These are phyloP conservation scores for Eurois occulta DNA, from an alignment of 2,888 invertebrate species.

Conservation along the genomic window DNA sequence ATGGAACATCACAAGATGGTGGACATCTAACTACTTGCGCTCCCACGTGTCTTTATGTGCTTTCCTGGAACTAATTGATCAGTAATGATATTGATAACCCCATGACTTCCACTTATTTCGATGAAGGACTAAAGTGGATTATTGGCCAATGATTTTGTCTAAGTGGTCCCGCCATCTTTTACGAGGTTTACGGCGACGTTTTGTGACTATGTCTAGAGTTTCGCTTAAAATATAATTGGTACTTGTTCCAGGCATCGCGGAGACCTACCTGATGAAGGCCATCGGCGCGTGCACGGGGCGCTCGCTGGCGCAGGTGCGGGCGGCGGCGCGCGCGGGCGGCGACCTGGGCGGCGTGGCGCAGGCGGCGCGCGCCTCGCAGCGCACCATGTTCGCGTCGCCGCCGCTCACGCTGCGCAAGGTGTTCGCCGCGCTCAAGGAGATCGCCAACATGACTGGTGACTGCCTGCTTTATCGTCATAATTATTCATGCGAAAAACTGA, in stretches of 20 bases:
- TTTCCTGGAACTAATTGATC: too few relatives aligned
- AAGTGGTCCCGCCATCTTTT: too few relatives aligned
- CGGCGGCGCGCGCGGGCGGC: conserved; percentile 90
- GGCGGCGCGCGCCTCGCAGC: conserved; percentile 95
- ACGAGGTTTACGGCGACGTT: too few relatives aligned
- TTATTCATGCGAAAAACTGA: neutral
- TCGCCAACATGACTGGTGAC: conserved; percentile 84
- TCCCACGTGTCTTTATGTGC: too few relatives aligned
- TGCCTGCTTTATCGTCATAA: neutral
- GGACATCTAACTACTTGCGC: neutral
- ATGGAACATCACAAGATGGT: neutral
- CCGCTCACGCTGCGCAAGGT: conserved; percentile 94
- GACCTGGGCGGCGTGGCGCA: conserved; percentile 98
- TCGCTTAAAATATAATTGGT: too few relatives aligned
- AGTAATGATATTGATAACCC: too few relatives aligned
- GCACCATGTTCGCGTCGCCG: conserved; percentile 96
- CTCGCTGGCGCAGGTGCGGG: conserved; percentile 95
- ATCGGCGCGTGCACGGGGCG: conserved; percentile 97
- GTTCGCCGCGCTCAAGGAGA: conserved; percentile 95
- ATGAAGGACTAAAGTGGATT: too few relatives aligned
- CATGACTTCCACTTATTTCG: too few relatives aligned
- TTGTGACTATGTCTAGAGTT: too few relatives aligned
- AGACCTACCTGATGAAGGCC: conserved; percentile 98
- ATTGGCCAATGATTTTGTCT: too few relatives aligned
- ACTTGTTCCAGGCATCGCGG: conserved; percentile 97